These are phyloP conservation scores for Agrotis clavis DNA, from an alignment of 2,888 invertebrate species.

Conservation along the genomic window DNA sequence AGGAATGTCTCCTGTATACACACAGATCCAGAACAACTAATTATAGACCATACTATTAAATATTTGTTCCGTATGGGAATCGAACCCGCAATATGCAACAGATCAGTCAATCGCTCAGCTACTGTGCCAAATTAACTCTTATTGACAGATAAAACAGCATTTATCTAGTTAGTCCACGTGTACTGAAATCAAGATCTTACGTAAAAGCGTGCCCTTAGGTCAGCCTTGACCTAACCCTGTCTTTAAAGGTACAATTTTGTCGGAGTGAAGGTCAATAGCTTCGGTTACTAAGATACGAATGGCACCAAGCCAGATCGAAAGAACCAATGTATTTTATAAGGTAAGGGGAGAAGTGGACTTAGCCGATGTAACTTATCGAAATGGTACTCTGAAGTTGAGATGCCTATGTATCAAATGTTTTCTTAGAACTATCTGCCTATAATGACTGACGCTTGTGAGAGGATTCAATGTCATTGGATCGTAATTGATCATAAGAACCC, in stretches of 20 bases:
- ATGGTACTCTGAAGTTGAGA: neutral
- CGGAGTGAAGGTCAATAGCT: slow-evolving; percentile 31
- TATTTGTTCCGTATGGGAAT: too few species aligned
- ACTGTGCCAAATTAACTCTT: too few species aligned
- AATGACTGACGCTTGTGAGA: too few species aligned
- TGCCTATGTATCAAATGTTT: neutral
- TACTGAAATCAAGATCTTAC: neutral
- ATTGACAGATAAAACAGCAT: too few species aligned
- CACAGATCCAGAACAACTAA: too few species aligned
- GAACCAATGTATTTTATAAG: slow-evolving; percentile 17
- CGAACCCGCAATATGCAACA: too few species aligned
- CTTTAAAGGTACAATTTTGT: slow-evolving; percentile 27
- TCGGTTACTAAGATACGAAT: slow-evolving; percentile 24
- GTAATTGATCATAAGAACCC: too few species aligned
- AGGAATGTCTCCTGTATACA: too few species aligned
- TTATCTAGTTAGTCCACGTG: neutral
- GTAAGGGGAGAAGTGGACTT: slow-evolving; percentile 7
- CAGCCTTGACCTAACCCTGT: slow-evolving; percentile 27
- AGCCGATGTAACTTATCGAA: neutral
- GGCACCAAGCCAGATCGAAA: slow-evolving; percentile 45
- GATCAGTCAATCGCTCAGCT: too few species aligned
- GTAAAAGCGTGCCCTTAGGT: slow-evolving; percentile 5
- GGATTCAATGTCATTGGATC: too few species aligned
- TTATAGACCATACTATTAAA: too few species aligned
- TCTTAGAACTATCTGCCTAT: too few species aligned